These are phyloP conservation scores for Mastomys natalensis DNA, from an alignment of 2,113 vertebrate genomes.

Conservation along the genomic window DNA sequence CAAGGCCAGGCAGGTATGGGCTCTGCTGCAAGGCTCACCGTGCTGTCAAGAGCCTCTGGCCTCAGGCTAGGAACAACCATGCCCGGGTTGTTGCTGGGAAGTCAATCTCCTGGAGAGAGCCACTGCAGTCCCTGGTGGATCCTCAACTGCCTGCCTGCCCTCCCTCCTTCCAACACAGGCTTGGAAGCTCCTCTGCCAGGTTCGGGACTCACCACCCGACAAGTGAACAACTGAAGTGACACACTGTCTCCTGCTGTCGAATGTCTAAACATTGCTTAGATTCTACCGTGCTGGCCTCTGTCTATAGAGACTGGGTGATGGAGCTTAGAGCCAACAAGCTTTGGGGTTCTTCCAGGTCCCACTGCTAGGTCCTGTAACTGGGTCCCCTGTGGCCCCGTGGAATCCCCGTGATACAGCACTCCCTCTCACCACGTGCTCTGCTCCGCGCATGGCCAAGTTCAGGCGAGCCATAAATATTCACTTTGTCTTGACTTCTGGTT, in stretches of 20 bases:
- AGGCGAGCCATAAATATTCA: neutral
- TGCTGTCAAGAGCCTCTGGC: neutral
- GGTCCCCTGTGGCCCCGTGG: fast-evolving
- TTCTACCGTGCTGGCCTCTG: too few relatives aligned
- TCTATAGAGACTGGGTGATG: fast-evolving
- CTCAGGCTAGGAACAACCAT: neutral
- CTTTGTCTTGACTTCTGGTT: neutral
- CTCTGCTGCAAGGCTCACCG: neutral
- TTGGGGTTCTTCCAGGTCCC: neutral
- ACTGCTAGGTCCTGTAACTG: neutral
- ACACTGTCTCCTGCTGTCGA: too few relatives aligned
- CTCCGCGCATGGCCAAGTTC: neutral
- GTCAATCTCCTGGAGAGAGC: neutral
- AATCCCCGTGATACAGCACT: fast-evolving
- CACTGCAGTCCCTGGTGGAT: neutral
- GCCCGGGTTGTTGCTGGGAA: neutral
- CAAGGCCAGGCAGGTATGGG: neutral
- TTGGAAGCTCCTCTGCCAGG: neutral
- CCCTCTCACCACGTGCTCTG: neutral
- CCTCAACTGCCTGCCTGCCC: neutral
- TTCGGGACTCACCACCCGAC: neutral
- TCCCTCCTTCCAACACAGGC: neutral
- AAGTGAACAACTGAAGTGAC: neutral
- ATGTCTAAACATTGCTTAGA: neutral
- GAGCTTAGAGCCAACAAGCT: neutral